Percentiles rank a stretch among this genome's conserved stretches.
Conservation (phyloP, 2,888 invertebrate genomes). For the Lepidonotus clava region DNA sequence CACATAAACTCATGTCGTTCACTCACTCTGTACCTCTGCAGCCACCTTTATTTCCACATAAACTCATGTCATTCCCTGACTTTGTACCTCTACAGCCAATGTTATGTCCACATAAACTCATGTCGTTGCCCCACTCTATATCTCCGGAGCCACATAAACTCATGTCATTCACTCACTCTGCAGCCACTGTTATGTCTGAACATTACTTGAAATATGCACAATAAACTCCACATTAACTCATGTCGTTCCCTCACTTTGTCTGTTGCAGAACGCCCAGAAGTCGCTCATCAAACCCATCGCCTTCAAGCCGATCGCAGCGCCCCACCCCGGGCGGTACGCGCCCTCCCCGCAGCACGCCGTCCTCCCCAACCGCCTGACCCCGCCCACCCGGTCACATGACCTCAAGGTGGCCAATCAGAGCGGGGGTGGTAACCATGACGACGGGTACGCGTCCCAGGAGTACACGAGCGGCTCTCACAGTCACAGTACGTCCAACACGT, state of each 20-base stretch:
- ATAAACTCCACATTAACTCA: no score
- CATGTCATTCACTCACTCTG: no score
- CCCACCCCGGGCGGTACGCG: not conserved
- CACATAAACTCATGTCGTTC: no score
- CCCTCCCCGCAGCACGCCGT: conserved; percentile 40
- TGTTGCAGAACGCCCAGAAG: conserved; percentile 49
- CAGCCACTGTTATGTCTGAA: no score
- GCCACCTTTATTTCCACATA: no score
- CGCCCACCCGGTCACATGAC: conserved; percentile 40
- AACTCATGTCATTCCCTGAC: no score
- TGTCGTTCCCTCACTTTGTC: not conserved
- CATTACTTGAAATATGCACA: no score
- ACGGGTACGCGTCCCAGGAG: conserved; percentile 62
- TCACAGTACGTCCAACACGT: conserved; percentile 56
- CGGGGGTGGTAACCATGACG: conserved; percentile 58
- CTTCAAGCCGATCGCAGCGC: conserved; percentile 46
- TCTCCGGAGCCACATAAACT: no score
- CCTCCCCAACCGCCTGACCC: not conserved
- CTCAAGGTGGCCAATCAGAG: conserved; percentile 46
- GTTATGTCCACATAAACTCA: no score
- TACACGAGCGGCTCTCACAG: conserved; percentile 53
- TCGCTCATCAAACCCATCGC: conserved; percentile 50
- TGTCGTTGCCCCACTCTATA: no score
- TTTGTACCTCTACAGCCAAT: no score
- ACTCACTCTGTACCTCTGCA: no score